These are phyloP conservation scores for Pedetes capensis DNA, from an alignment of 2,113 vertebrate species.

Conservation along the genomic window DNA sequence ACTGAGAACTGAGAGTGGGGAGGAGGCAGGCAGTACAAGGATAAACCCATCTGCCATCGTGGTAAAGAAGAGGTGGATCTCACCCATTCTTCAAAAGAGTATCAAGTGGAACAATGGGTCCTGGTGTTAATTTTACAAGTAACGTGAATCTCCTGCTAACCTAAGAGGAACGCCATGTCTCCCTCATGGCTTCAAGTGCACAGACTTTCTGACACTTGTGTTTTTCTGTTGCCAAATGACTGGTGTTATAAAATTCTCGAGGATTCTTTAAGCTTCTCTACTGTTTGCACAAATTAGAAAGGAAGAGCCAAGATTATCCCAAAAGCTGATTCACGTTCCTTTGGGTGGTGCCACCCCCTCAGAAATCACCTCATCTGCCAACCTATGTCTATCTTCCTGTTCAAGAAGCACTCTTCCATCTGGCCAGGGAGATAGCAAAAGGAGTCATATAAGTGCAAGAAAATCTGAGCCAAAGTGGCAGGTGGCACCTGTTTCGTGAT, in stretches of 20 bases:
- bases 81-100: not conserved
- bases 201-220: not conserved
- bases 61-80: not conserved
- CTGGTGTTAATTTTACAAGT: not conserved
- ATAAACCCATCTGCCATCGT: fast-evolving
- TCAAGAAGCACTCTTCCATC: not conserved
- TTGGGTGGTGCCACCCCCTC: not conserved
- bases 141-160: not conserved
- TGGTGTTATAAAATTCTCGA: not conserved
- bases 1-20: not conserved
- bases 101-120: not conserved
- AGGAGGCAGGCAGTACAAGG: not conserved
- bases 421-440: too few species aligned
- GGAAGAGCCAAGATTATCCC: not conserved
- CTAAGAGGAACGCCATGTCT: not conserved
- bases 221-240: not conserved
- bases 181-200: not conserved
- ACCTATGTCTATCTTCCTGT: not conserved
- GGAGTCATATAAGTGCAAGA: not conserved
- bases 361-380: not conserved
- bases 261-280: not conserved
- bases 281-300: not conserved
- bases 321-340: not conserved
- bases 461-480: not conserved
- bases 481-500: not conserved